Evolutionary conservation across 1,140 invertebrate species (phyloP), one percentile per base, ranked within the genome.

Genomic region (Euwallacea similis): DNA sequence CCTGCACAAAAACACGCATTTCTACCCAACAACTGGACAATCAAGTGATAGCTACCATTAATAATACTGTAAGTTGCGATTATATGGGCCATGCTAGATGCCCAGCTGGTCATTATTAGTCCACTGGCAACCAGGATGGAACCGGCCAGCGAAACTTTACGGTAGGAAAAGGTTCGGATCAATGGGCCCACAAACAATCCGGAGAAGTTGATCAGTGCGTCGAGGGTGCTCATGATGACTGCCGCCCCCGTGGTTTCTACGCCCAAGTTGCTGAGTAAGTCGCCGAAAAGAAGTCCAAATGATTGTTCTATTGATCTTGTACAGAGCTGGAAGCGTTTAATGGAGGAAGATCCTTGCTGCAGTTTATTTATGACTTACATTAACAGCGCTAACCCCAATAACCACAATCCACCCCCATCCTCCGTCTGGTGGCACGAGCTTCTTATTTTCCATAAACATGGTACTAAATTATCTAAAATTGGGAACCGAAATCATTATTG

Each of bases 371-470:
- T 46, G 61, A 88, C 88, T 89, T 84, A 91, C 90, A 84, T 92
- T 90, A 75, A 91, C 89, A 76, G 92, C 83, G 80, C 91, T 91
- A 71, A 90, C 90, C 72, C 91, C 91, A 53, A 93, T 83, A 69
- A 90, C 91, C 47, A 91, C 90, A 80, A 92, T 86, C 92, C 92
- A 93, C 42, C 90, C 91, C 90, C 91, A 93, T 55, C 91, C 91
- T 13, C 90, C 89, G 77, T 91, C 89, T 15, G 88, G 89, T 42
- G 88, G 86, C 64, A 88, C 86, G 77, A 87, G 86, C 77, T 84
- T 85, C 74, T 77, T 81, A 73, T 76, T 74, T 77, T 80, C 76
- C 72, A 76, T 75, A 73, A 77, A 78, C 80, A 81, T 81, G 71
- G 64, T 73, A 53, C 71, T 69, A 65, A 61, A 66, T 65, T 63